A percentile compares a stretch with the other conserved stretches of the same genome.
phyloP scores from a whole-genome alignment of 2,113 vertebrate species.

The Athene noctua region DNA sequence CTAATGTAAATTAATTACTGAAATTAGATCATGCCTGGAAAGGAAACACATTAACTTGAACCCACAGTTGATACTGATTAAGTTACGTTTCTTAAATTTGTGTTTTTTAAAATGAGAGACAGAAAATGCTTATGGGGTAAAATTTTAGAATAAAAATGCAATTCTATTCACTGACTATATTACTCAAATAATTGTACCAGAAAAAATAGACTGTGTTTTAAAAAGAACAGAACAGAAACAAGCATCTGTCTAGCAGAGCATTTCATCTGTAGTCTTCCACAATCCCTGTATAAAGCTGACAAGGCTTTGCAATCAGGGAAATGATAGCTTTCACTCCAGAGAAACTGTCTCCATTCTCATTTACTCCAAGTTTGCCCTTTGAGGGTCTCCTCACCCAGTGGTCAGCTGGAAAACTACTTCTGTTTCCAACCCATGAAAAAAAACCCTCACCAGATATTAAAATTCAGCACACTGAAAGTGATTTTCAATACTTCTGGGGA shows the following conservation, averaged over 20 bases:
- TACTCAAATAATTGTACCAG: neutral
- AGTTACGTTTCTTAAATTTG: neutral
- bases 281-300: neutral
- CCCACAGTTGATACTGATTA: neutral
- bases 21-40: neutral
- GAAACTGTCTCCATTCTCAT: neutral
- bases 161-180: neutral
- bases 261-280: neutral
- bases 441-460: neutral
- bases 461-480: neutral
- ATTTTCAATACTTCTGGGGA: neutral
- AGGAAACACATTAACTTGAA: neutral
- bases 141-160: neutral
- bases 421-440: neutral
- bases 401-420: neutral
- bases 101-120: neutral
- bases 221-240: neutral
- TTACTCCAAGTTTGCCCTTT: neutral
- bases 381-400: neutral
- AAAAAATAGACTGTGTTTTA: neutral
- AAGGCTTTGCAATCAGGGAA: neutral
- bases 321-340: neutral
- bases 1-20: neutral
- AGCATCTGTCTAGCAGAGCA: neutral
- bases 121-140: neutral